phyloP scores from a whole-genome alignment of 1,140 invertebrate genomes.

The Drosophila willistoni region DNA sequence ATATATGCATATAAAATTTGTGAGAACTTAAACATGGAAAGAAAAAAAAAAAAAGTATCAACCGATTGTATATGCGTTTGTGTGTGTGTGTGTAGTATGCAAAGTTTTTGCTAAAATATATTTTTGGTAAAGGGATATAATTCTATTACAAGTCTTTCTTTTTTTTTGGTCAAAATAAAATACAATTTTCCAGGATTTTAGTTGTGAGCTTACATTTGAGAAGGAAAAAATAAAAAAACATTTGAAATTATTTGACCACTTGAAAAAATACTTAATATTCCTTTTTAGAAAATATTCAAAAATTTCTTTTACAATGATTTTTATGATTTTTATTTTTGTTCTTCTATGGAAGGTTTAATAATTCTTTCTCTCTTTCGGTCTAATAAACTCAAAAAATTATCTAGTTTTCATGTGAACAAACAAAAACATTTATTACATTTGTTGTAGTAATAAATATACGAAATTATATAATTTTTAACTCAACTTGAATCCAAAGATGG shows the following conservation, averaged over 20 bases:
- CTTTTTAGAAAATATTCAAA: background rate
- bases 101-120: slow-evolving; percentile 24
- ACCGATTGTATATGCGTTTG: background rate
- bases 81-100: background rate
- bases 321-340: too few species aligned
- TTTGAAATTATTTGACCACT: too few species aligned
- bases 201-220: background rate
- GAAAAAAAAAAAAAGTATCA: slow-evolving; percentile 22
- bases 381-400: too few species aligned
- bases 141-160: slow-evolving; percentile 46
- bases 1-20: slow-evolving; percentile 65
- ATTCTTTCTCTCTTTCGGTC: too few species aligned
- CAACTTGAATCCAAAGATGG: too few species aligned
- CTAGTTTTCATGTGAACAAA: too few species aligned
- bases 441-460: too few species aligned
- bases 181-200: background rate
- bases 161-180: slow-evolving; percentile 3
- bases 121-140: slow-evolving; percentile 43
- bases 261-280: too few species aligned
- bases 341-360: too few species aligned
- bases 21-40: slow-evolving; percentile 20
- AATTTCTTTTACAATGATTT: background rate
- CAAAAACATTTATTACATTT: too few species aligned
- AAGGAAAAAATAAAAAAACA: background rate
- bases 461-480: too few species aligned